Base-by-base conservation (phyloP, 1,140 invertebrate genomes). In the Drosophila repleta region DNA sequence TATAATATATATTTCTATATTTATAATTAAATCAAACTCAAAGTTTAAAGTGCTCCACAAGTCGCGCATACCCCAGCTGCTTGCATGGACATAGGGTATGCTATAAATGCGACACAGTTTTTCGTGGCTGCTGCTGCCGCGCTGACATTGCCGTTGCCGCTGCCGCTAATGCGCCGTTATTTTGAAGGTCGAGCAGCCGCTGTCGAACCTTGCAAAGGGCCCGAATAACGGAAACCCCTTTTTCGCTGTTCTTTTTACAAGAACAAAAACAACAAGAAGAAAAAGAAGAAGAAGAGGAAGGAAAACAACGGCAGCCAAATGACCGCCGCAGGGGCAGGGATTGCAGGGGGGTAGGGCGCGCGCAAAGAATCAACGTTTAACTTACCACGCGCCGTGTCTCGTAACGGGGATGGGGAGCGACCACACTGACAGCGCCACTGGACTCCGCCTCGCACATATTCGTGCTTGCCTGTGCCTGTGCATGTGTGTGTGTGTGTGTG, bases 311-410 rank as follows among this genome's bases (percentile, higher is more conserved):
- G 6, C 53, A 49, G 18, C 48, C 18, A 41, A 26, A 80, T 69
- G 70, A 56, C 48, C 29, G 15, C 48, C 29, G 15, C 6, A 37
- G 20, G 29, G n/a, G 6, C 52, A 35, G 11, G 45, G 4, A 13
- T 21, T 20, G 11, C 29, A 3, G n/a, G 24, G 17, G 10, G n/a
- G 21, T 52, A 45, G 52, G 56, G n/a, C 20, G 24, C 13, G 39
- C 15, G 55, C 57, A 21, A 51, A 68, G 51, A 65, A 66, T 77
- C 57, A 62, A 67, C 66, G 73, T 62, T 82, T 82, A 88, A 73
- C 82, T 87, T 82, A 87, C 82, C 82, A 88, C 82, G 78, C 82
- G 82, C 62, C 82, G 82, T 52, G 82, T 87, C 75, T 87, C 82
- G 51, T 87, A 87, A 1, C 82, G 71, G 15, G 75, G 82, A 29